These are phyloP conservation scores for Phoenicopterus ruber DNA, from an alignment of 2,113 vertebrate genomes.

Conservation along the genomic window DNA sequence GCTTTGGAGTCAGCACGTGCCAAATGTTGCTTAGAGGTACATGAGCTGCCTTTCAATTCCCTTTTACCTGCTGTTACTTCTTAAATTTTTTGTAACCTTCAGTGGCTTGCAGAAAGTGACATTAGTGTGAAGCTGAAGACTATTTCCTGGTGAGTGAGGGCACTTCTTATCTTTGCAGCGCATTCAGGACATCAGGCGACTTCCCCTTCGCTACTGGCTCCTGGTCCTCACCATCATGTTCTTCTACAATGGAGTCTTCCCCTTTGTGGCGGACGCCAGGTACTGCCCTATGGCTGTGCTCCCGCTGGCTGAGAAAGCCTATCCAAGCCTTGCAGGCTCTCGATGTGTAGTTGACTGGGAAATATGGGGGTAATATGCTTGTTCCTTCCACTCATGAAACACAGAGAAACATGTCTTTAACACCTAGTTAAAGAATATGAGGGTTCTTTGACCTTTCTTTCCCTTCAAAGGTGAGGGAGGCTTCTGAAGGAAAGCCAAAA, in stretches of 20 bases:
- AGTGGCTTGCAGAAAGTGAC: neutral
- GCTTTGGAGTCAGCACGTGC: neutral
- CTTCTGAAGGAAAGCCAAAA: neutral
- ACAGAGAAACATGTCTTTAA: neutral
- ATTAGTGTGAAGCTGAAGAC: neutral
- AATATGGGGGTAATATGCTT: neutral
- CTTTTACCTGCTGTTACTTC: neutral
- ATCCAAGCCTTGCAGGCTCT: neutral
- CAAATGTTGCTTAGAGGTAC: neutral
- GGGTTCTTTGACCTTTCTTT: neutral
- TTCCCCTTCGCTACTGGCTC: conserved; percentile 79
- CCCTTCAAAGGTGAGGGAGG: neutral
- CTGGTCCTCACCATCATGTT: conserved; percentile 84
- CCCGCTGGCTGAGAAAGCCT: neutral
- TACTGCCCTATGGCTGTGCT: neutral
- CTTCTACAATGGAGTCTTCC: conserved; percentile 82
- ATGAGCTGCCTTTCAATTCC: neutral
- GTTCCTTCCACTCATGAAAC: neutral
- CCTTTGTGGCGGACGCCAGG: conserved; percentile 82
- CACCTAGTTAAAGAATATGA: neutral
- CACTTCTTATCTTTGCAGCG: conserved; percentile 58
- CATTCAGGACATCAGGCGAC: conserved; percentile 73
- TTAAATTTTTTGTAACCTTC: neutral
- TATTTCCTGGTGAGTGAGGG: neutral
- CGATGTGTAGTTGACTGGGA: neutral